Base-by-base conservation (phyloP, 2,113 vertebrate genomes). In the Pristiophorus japonicus region DNA sequence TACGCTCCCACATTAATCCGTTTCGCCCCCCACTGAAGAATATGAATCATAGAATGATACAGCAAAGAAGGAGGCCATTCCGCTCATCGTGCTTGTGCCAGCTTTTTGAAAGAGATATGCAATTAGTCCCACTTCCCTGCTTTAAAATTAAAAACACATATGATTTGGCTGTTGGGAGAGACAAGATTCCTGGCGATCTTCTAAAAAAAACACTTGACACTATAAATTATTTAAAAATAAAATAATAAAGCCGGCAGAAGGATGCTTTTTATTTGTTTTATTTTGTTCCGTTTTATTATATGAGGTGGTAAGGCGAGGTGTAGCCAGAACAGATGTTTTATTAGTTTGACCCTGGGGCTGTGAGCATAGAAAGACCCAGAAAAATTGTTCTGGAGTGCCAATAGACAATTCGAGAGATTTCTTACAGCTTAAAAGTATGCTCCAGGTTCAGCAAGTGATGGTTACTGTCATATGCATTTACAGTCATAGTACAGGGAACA, bases 291-390 rank as follows among this genome's bases (percentile, higher is more conserved):
- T 45, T 84, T 2, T 11, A 73, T 30, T 85, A 47, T 88, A 34
- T 59, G 87, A 18, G 51, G 1, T 90, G 87, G 11, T 62, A 34
- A 90, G 12, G 51, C 87, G 11, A 34, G 51, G 55, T 27, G 27
- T 90, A 90, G 51, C 27, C 87, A 51, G 84, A 87, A 85, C 84
- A 85, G 42, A 85, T 85, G 84, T 87, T 87, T 87, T 55, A 90
- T 90, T 34, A 90, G 27, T 90, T 59, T 90, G 85, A 90, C 51
- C 10, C 27, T 59, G 87, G 30, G 51, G 87, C 51, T 90, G 87
- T 59, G 51, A 34, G 11, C 47, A 55, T 4, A 55, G 51, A 90
- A 90, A 90, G 38, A n/a, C 4, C 87, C 85, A 14, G 27, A 59
- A 8, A 90, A 59, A 34, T 30, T 10, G 47, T 55, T 87, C 47